These are phyloP conservation scores for Bicyclus anynana DNA, from an alignment of 1,140 invertebrate genomes.

Conservation along the genomic window DNA sequence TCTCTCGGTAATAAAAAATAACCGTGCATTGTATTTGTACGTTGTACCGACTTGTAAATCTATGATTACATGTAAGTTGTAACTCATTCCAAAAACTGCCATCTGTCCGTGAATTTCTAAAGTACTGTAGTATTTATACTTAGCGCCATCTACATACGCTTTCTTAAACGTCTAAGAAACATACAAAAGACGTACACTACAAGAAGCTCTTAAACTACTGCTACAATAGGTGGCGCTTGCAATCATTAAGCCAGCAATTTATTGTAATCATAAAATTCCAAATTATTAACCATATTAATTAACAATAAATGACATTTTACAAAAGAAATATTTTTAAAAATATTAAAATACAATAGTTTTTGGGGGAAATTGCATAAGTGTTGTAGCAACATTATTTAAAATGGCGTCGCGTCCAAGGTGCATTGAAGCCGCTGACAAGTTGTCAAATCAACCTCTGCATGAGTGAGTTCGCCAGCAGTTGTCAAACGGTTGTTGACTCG, in stretches of 20 bases:
- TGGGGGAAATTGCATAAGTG: background rate
- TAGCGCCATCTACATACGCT: background rate
- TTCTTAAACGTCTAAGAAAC: background rate
- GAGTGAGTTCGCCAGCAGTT: conserved; percentile 23
- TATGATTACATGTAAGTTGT: too few relatives aligned
- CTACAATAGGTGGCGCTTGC: background rate
- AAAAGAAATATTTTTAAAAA: too few relatives aligned
- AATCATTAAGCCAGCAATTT: background rate
- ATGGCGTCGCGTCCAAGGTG: conserved; percentile 47
- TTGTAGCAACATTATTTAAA: conserved; percentile 27
- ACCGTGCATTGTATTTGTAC: too few relatives aligned
- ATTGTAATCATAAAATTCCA: background rate
- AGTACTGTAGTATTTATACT: background rate
- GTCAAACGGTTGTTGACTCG: conserved; percentile 71
- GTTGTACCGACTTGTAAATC: too few relatives aligned
- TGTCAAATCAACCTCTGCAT: conserved; percentile 19
- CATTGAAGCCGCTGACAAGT: too few relatives aligned
- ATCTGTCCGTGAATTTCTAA: background rate
- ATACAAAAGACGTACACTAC: background rate
- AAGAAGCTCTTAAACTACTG: background rate
- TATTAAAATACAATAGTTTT: too few relatives aligned
- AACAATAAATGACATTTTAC: background rate
- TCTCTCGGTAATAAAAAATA: too few relatives aligned
- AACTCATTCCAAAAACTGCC: background rate
- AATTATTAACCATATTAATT: too few relatives aligned